Evolutionary conservation across 2,888 invertebrate species (phyloP).

Genomic region (Sinhomidia bicolor): DNA sequence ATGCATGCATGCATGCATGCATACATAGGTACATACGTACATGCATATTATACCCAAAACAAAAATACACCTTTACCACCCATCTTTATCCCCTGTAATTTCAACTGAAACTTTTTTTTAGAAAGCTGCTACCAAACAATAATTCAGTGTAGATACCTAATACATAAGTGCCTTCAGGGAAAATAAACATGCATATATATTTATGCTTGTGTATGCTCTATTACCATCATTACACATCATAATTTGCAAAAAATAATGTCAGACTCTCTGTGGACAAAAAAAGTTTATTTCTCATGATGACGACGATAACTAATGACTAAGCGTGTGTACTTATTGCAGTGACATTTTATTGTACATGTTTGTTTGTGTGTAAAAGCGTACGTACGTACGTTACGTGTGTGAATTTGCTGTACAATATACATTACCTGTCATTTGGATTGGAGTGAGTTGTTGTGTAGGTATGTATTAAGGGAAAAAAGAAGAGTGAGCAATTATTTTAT

Average conservation of each 20-base stretch:
- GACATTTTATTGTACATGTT: not conserved
- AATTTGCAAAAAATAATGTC: conserved; percentile 25
- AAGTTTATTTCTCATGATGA: conserved; percentile 10
- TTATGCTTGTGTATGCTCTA: no score
- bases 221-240: conserved; percentile 18
- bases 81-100: conserved; percentile 54
- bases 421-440: not conserved
- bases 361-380: not conserved
- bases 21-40: not conserved
- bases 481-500: no score
- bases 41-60: not conserved
- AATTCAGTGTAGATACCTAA: not conserved
- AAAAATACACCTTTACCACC: not conserved
- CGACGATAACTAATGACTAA: not conserved
- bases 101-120: conserved; percentile 38
- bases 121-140: conserved; percentile 49
- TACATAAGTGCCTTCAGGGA: not conserved
- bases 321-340: not conserved
- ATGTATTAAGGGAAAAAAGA: no score
- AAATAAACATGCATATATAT: not conserved
- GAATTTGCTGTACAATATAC: not conserved
- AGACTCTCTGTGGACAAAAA: not conserved
- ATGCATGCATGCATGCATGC: no score
- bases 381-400: not conserved
- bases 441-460: no score